Base-by-base conservation (phyloP, 2,113 vertebrate species). In the Sapayoa aenigma region DNA sequence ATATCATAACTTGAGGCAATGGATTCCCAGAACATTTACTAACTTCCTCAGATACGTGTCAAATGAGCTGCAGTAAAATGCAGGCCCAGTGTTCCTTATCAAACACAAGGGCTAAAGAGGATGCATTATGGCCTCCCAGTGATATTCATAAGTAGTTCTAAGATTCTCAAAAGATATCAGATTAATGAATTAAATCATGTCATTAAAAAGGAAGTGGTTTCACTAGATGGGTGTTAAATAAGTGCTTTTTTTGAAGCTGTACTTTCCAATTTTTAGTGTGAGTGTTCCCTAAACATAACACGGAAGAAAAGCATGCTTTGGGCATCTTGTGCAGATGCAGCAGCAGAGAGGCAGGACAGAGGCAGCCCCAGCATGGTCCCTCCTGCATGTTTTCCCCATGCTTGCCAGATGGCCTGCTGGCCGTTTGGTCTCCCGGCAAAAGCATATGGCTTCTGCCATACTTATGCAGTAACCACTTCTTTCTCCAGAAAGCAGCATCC, bases 321-420 rank as follows among this genome's bases (percentile, higher is more conserved):
- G 28, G 47, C 21, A 17, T 56, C 56, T 33, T 56, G 35, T 44
- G 27, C 31, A 28, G 42, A 14, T 23, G 35, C 56, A 41, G 30
- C 39, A 55, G 41, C 47, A 62, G 30, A 47, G 39, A n/a, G 28
- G 71, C 47, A 68, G 71, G 46, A 69, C 1, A 12, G 41, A 42
- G 41, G 30, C 47, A 76, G 55, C n/a, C 25, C 35, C 0, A 3
- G 62, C 47, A 62, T 1, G 1, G 47, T 8, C 18, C 25, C 27
- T 35, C 41, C 71, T 9, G 3, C 27, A 53, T 53, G 52, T 30
- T 53, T 53, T 53, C 52, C 52, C 52, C 52, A 53, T 53, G 73
- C 24, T 37, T 3, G 1, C 41, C 47, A 31, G 47, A 21, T 0
- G 4, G 28, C 44, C 1, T 1, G 37, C 3, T 6, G 31, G n/a